Percentiles rank a stretch among this genome's conserved stretches.
Conservation (phyloP, 2,888 invertebrate genomes). For the Polylopha cassiicola region DNA sequence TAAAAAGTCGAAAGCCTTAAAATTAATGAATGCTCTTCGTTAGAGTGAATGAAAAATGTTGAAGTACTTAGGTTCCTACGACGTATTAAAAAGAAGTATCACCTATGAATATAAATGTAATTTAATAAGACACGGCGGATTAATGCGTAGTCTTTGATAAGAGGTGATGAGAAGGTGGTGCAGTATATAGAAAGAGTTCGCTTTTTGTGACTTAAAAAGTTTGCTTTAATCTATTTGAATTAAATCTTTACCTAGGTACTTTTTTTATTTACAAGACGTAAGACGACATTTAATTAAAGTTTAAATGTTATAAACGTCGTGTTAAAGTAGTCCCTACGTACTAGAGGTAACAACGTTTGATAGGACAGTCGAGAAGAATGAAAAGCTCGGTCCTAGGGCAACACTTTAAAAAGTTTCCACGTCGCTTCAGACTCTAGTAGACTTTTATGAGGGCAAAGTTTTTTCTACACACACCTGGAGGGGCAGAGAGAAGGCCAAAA, state of each 20-base stretch:
- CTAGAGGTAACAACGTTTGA: too few species aligned
- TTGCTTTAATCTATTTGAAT: too few species aligned
- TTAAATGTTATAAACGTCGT: too few species aligned
- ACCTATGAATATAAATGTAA: too few species aligned
- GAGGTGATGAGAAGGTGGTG: too few species aligned
- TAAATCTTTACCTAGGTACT: too few species aligned
- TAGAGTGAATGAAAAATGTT: slow-evolving; percentile 26
- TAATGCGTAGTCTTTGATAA: too few species aligned
- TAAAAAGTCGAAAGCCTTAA: slow-evolving; percentile 32
- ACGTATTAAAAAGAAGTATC: too few species aligned
- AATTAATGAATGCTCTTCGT: slow-evolving; percentile 41
- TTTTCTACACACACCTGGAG: slow-evolving; percentile 46
- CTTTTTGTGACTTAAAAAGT: neutral
- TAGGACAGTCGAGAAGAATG: slow-evolving; percentile 1
- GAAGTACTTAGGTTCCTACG: slow-evolving; percentile 14
- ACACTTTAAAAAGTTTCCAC: slow-evolving; percentile 23
- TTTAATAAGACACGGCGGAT: too few species aligned
- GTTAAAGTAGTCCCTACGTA: too few species aligned
- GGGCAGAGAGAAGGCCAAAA: slow-evolving; percentile 38
- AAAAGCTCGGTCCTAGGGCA: slow-evolving; percentile 15
- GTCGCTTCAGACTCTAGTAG: slow-evolving; percentile 9
- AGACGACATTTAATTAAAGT: too few species aligned
- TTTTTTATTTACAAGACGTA: too few species aligned
- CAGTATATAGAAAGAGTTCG: slow-evolving; percentile 1
- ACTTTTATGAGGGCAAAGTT: slow-evolving; percentile 36